Evolutionary conservation across 1,140 invertebrate species (phyloP), one percentile per base, ranked within the genome.

Genomic region (Anthonomus grandis): DNA sequence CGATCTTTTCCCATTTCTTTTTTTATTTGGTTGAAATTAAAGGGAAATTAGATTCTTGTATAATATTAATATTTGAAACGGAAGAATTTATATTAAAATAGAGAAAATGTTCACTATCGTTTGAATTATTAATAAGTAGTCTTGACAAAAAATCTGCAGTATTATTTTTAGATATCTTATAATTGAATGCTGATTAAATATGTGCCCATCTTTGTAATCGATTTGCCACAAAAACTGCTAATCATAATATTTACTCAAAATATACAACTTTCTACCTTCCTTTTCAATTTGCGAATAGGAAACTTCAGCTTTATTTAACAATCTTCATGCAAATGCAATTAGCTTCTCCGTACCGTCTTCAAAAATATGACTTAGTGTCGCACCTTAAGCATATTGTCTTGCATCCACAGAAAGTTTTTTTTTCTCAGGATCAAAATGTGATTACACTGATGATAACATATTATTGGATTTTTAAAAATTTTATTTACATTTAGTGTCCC

Each of bases 211-310:
- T 58, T 53, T 71, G 69, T 41, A 76, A 54, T 8, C 75, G 38
- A 23, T 49, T 62, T 4, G 69, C 62, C 10, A 63, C 46, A 31
- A 66, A 53, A n/a, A 48, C 44, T 24, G 71, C 71, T 39, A 74
- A 49, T 13, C 62, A 82, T 82, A 63, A 76, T 77, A 50, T 73
- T 72, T 4, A 83, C 70, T 3, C 72, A 75, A 64, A 70, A 82
- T 1, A 81, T 55, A 9, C 83, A 74, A 2, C 74, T n/a, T 72
- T n/a, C 79, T 59, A 5, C 74, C 76, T 69, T 85, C 79, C 61
- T 74, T 79, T 24, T 84, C 77, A 21, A 79, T 75, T 55, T 77
- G 74, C 8, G 71, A 55, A 45, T 82, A 79, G n/a, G n/a, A n/a
- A n/a, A n/a, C n/a, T n/a, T n/a, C n/a, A n/a, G n/a, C n/a, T n/a